Percentiles rank a stretch among this genome's conserved stretches.
Conservation (phyloP, 2,888 invertebrate genomes). For the Aspidiotus rigidus region DNA sequence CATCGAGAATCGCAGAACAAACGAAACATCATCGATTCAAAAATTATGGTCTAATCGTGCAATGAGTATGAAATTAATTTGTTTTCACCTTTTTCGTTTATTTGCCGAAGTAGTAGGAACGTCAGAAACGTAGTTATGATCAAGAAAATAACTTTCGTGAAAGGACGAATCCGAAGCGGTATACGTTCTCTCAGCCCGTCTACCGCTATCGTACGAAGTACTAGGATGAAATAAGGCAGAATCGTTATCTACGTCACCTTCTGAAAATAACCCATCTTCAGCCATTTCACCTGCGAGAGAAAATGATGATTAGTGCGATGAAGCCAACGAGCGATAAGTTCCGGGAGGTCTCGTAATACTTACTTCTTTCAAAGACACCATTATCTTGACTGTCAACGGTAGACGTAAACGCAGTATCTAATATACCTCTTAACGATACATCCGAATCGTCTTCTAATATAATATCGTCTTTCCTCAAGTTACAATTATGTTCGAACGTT, state of each 20-base stretch:
- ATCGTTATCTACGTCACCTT: constrained; percentile 27
- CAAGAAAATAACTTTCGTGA: constrained; percentile 26
- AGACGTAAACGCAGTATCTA: constrained; percentile 29
- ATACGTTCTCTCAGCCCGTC: constrained; percentile 11
- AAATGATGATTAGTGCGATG: too few species aligned
- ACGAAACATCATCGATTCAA: too few species aligned
- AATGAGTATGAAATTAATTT: too few species aligned
- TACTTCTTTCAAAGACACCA: constrained; percentile 30
- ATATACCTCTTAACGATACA: constrained; percentile 27
- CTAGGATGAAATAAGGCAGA: constrained; percentile 22
- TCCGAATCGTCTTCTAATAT: constrained; percentile 23
- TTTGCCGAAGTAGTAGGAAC: constrained; percentile 16
- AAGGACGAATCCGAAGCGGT: constrained; percentile 14
- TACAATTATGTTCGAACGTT: constrained; percentile 24
- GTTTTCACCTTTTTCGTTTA: constrained; percentile 23
- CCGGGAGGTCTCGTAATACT: constrained; percentile 5
- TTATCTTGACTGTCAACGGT: constrained; percentile 25
- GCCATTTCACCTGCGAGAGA: constrained; percentile 24
- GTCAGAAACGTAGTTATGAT: constrained; percentile 24
- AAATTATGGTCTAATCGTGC: too few species aligned
- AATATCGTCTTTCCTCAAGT: constrained; percentile 21
- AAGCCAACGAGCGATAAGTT: too few species aligned
- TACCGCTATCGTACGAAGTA: constrained; percentile 15
- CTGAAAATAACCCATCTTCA: constrained; percentile 24
- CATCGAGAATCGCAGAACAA: too few species aligned